Conservation (phyloP, 2,113 vertebrate genomes). For the Narcine bancroftii region DNA sequence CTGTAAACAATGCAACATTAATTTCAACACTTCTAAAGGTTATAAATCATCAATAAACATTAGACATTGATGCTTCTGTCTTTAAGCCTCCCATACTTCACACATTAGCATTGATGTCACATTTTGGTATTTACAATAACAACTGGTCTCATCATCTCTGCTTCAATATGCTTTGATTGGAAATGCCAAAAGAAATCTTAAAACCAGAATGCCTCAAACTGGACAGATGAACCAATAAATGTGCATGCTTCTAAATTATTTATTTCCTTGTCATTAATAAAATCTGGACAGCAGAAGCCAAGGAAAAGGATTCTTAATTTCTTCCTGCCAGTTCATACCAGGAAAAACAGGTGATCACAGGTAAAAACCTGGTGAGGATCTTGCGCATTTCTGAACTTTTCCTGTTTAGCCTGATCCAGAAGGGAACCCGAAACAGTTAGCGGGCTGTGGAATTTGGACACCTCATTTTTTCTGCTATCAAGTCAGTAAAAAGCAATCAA, state of each 20-base stretch:
- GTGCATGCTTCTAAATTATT: not conserved
- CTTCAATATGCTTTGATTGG: not conserved
- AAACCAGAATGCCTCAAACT: not conserved
- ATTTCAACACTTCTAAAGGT: not conserved
- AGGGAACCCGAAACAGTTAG: no score
- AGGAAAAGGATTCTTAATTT: not conserved
- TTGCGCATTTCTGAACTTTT: no score
- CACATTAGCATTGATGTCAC: not conserved
- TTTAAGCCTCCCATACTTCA: not conserved
- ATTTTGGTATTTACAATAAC: not conserved
- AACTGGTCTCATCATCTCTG: not conserved
- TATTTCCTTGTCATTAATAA: not conserved
- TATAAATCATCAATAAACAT: not conserved
- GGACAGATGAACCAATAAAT: not conserved
- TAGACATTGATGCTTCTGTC: not conserved
- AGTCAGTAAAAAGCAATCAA: not conserved
- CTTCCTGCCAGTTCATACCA: no score
- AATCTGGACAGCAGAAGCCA: not conserved
- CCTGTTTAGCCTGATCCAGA: no score
- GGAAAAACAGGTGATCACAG: no score
- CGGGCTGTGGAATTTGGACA: not conserved
- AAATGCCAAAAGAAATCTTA: not conserved
- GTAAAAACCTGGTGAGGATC: not conserved
- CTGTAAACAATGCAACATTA: not conserved
- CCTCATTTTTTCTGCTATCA: not conserved